A percentile compares a stretch with the other conserved stretches of the same genome.
These are phyloP conservation scores for Pogonomyrmex barbatus DNA, from an alignment of 1,140 invertebrate genomes.

Conservation along the genomic window DNA sequence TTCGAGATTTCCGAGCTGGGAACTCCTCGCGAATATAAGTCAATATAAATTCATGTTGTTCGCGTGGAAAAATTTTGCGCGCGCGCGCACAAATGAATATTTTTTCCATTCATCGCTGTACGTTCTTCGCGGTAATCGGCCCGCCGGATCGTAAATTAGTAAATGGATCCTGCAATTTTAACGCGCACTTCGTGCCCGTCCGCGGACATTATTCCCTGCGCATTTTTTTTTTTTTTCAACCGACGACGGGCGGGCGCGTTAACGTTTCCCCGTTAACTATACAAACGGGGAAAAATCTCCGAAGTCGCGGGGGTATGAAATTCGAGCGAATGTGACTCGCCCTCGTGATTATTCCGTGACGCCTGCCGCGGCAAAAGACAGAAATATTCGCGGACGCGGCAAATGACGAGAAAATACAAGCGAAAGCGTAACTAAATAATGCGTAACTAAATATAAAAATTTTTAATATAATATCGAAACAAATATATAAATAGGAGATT, in stretches of 20 bases:
- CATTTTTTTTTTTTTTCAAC: conserved; percentile 26
- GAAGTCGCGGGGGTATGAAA: conserved; percentile 26
- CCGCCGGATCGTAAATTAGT: conserved; percentile 52
- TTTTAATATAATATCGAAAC: conserved; percentile 12
- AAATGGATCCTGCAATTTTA: conserved; percentile 63
- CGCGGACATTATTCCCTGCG: conserved; percentile 28
- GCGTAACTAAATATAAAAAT: too few relatives aligned
- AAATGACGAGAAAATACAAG: conserved; percentile 8
- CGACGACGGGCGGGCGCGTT: not conserved
- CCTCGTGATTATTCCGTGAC: conserved; percentile 39
- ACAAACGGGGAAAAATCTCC: conserved; percentile 20
- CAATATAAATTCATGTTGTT: conserved; percentile 44
- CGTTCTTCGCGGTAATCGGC: conserved; percentile 46
- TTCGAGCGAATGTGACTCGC: conserved; percentile 13
- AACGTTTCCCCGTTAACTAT: conserved; percentile 54
- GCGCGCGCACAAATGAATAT: conserved; percentile 35
- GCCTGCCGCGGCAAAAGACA: not conserved
- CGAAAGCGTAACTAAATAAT: conserved; percentile 1
- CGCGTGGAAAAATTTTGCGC: not conserved
- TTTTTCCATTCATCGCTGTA: conserved; percentile 40
- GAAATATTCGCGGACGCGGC: conserved; percentile 8
- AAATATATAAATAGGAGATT: not conserved
- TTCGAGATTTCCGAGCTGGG: not conserved
- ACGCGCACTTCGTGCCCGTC: conserved; percentile 27
- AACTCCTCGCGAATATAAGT: not conserved